These are phyloP conservation scores for Perodicticus potto DNA, from an alignment of 2,797 vertebrate genomes.

Conservation along the genomic window DNA sequence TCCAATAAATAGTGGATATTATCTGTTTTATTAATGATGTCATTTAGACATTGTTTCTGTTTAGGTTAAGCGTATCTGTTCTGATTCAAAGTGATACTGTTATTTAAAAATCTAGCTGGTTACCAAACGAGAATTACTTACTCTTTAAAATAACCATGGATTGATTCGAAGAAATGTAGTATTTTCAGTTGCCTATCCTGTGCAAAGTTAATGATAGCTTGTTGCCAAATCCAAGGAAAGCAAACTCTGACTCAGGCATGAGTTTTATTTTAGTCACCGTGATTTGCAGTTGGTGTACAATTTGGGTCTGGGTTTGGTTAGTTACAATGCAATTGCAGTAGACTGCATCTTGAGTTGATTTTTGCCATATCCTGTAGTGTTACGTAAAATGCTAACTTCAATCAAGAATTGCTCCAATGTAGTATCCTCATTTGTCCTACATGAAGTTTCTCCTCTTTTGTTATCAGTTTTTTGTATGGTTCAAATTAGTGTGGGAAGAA, in stretches of 20 bases:
- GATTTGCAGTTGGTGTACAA: slow-evolving; percentile 64
- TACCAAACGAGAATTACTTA: slow-evolving; percentile 51
- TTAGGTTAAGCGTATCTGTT: neutral
- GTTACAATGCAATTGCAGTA: slow-evolving; percentile 13
- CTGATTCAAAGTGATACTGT: slow-evolving; percentile 32
- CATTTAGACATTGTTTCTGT: slow-evolving; percentile 39
- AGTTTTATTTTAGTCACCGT: slow-evolving; percentile 54
- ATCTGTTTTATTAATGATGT: slow-evolving; percentile 31
- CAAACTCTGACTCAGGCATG: neutral
- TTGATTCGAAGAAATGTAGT: neutral
- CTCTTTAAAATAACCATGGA: neutral
- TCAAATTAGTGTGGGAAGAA: slow-evolving; percentile 67
- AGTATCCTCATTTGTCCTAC: slow-evolving; percentile 51
- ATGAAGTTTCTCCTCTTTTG: slow-evolving; percentile 59
- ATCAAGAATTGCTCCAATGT: slow-evolving; percentile 3
- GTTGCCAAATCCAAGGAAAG: slow-evolving; percentile 49
- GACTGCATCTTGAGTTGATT: slow-evolving; percentile 69
- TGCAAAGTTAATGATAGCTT: slow-evolving; percentile 62
- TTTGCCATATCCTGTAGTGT: slow-evolving; percentile 55
- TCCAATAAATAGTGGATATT: neutral
- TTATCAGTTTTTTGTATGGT: slow-evolving; percentile 28
- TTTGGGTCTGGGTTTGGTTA: slow-evolving; percentile 72
- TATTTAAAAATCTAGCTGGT: slow-evolving; percentile 10
- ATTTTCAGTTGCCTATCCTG: slow-evolving; percentile 5
- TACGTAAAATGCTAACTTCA: slow-evolving; percentile 67